Conservation (phyloP, 2,113 vertebrate species). For the Pachyramphus minor region DNA sequence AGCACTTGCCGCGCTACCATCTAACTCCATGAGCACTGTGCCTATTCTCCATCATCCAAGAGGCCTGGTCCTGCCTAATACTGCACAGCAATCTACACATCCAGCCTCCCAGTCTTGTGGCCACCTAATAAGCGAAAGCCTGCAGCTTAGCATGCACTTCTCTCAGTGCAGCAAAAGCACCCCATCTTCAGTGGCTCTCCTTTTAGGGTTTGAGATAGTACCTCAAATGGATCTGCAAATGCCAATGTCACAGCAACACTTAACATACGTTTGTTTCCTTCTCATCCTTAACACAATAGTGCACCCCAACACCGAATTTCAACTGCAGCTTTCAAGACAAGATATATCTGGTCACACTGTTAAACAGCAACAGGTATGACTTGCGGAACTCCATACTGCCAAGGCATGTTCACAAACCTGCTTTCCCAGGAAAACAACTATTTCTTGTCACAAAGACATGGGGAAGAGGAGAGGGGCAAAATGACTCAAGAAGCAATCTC, state of each 20-base stretch:
- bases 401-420: background rate
- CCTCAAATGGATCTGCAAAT: background rate
- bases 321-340: background rate
- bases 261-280: background rate
- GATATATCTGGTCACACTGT: background rate
- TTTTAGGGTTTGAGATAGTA: background rate
- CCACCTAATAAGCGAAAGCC: background rate
- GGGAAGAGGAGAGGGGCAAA: background rate
- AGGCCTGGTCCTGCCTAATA: background rate
- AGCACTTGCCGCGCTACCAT: fast-evolving
- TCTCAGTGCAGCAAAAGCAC: background rate
- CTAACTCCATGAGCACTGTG: fast-evolving
- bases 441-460: background rate
- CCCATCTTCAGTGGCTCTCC: background rate
- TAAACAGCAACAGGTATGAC: background rate
- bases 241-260: background rate
- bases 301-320: background rate
- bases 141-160: background rate
- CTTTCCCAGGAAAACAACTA: background rate
- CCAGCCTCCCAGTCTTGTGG: background rate
- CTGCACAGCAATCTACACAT: background rate
- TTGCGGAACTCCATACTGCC: background rate
- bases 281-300: background rate
- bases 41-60: fast-evolving
- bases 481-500: background rate